Base-by-base conservation (phyloP, 2,888 invertebrate genomes). In the Timema podura region DNA sequence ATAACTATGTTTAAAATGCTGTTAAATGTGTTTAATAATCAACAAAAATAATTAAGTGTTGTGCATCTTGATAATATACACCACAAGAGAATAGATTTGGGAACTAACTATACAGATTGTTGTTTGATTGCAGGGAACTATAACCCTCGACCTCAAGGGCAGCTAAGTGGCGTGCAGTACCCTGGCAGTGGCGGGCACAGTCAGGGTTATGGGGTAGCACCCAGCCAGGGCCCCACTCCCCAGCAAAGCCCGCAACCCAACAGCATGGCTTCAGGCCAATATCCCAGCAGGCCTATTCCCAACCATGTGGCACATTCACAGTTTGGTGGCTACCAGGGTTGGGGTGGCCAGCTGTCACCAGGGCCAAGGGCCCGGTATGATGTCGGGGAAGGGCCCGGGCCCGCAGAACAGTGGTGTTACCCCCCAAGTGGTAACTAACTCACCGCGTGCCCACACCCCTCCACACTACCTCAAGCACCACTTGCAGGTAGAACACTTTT, bases 391-490 rank as follows among this genome's bases (percentile, higher is more conserved):
- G 64, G 72, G 71, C 7, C 71, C 71, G 11, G 72, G 70, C 30
- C 72, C 68, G 59, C 73, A 69, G 69, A 67, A 71, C 64, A 71
- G 54, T 59, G 30, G 30, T 30, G 72, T 68, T 45, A 61, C 72
- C 16, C 71, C 72, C 10, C 75, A 74, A 48, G 70, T 71, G 44
- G 70, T 75, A n/a, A 61, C 61, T 10, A 74, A 73, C 64, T 71
- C 74, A 11, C 77, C 79, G 2, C 81, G 85, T 57, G 84, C 84
- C 64, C 85, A 85, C 65, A 84, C 85, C 48, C 84, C 85, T 71
- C 79, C 87, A 75, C 86, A 87, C 81, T 89, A 89, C 84, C 84
- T 89, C 80, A 89, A 89, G 79, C 88, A 89, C 80, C 89, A 89
- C 74, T 76, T 82, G 70, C 81, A 80, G 76, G 77, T 76, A 71